Conservation (phyloP, 1,140 invertebrate genomes). For the Anastrepha obliqua region DNA sequence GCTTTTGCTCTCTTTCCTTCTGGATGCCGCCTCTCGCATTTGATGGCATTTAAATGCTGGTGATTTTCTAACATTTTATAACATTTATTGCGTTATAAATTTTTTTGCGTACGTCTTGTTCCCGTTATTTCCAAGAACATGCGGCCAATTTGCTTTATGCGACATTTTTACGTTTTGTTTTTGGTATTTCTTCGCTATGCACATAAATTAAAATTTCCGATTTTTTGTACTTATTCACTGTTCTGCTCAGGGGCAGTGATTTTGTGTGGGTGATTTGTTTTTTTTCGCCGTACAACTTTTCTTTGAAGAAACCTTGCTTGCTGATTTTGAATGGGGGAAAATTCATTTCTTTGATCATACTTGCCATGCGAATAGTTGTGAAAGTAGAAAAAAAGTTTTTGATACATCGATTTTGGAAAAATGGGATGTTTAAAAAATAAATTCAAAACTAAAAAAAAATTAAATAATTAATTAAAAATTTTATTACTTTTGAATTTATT, state of each 20-base stretch:
- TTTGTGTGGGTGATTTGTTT: neutral
- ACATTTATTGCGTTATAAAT: conserved; percentile 19
- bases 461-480: too few species aligned
- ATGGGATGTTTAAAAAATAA: too few species aligned
- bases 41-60: neutral
- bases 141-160: neutral
- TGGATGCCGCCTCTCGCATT: neutral
- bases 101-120: neutral
- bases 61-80: neutral
- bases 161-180: neutral
- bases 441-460: too few species aligned
- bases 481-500: too few species aligned
- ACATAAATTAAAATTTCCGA: neutral
- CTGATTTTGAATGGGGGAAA: too few species aligned
- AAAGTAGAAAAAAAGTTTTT: too few species aligned
- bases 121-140: neutral
- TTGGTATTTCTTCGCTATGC: neutral
- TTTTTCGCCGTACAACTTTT: neutral
- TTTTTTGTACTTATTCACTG: neutral
- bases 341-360: too few species aligned
- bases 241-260: neutral
- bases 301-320: neutral
- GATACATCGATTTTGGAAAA: too few species aligned
- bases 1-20: neutral
- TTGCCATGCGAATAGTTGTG: too few species aligned